Base-by-base conservation (phyloP, 2,888 invertebrate species). In the Adelphocoris suturalis region DNA sequence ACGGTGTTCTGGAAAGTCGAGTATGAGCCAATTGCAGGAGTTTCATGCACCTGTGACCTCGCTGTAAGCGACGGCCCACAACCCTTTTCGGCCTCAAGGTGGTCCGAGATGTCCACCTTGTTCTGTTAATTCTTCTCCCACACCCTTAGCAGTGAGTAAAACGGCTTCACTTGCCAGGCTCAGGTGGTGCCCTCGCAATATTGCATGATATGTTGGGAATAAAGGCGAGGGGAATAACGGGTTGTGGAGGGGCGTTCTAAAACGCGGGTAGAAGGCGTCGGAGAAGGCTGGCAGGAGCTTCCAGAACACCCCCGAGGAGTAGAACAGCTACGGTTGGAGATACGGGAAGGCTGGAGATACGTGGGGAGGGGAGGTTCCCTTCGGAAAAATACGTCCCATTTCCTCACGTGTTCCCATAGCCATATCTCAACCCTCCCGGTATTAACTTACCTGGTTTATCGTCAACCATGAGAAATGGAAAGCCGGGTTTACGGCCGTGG, bases 391-490 rank as follows among this genome's bases (percentile, higher is more conserved):
- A 82, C 82, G 82, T 82, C 82, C 82, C 82, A 82, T 82, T 82
- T 82, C 82, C 82, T 82, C 82, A 52, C 82, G 47, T 46, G 82
- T 82, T 82, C 82, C 82, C 82, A 82, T 82, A 52, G 82, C 82
- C 82, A 82, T 82, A 82, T 52, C 82, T 82, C 82, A 82, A 82
- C 47, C 52, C 47, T 48, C 82, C n/a, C 27, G 82, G 82, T 82
- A 82, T 82, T 82, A 82, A 82, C 82, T 82, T 82, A 82, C 82
- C 82, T 82, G 82, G 82, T 82, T 82, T 82, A 82, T 82, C 82
- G 82, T 82, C 82, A 82, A 82, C 82, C 46, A 52, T 82, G 82
- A 82, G 82, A 48, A 82, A 82, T 82, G 82, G 82, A 82, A 82
- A 82, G 82, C 82, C 82, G 82, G 52, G 82, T 82, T 82, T 82